Conservation (phyloP, 2,888 invertebrate species). For the Aphodius sticticus region DNA sequence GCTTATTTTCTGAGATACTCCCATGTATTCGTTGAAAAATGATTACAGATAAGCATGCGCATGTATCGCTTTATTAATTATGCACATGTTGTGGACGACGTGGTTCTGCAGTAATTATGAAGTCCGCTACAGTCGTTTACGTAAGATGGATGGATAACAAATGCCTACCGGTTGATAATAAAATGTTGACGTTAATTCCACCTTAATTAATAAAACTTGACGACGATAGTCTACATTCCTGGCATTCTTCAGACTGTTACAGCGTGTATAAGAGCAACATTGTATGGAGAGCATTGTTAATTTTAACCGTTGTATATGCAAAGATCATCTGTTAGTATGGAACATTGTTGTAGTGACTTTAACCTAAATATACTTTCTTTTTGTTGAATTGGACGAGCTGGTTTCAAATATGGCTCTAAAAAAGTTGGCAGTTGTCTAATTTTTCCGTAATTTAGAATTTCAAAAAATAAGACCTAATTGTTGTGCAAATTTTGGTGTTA, state of each 20-base stretch:
- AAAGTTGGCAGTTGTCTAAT: too few relatives aligned
- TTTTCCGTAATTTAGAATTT: too few relatives aligned
- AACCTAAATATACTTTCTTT: too few relatives aligned
- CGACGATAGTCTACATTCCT: neutral
- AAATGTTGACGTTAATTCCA: neutral
- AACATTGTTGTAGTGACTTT: too few relatives aligned
- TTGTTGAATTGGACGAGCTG: too few relatives aligned
- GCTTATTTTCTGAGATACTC: too few relatives aligned
- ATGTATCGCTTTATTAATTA: neutral
- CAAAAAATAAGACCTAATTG: too few relatives aligned
- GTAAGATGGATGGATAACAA: neutral
- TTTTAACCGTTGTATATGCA: too few relatives aligned
- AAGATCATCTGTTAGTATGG: too few relatives aligned
- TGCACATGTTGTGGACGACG: neutral
- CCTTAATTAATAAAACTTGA: neutral
- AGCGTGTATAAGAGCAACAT: neutral
- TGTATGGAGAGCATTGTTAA: neutral
- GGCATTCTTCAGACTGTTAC: neutral
- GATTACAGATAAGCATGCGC: neutral
- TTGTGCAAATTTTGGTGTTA: too few relatives aligned
- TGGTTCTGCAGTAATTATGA: neutral
- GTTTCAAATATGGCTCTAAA: too few relatives aligned
- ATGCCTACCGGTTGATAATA: neutral
- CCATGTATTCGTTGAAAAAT: too few relatives aligned
- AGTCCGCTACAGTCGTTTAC: neutral